A percentile compares a stretch with the other conserved stretches of the same genome.
These are phyloP conservation scores for Amblyornis subalaris DNA, from an alignment of 2,113 vertebrate species.

Conservation along the genomic window DNA sequence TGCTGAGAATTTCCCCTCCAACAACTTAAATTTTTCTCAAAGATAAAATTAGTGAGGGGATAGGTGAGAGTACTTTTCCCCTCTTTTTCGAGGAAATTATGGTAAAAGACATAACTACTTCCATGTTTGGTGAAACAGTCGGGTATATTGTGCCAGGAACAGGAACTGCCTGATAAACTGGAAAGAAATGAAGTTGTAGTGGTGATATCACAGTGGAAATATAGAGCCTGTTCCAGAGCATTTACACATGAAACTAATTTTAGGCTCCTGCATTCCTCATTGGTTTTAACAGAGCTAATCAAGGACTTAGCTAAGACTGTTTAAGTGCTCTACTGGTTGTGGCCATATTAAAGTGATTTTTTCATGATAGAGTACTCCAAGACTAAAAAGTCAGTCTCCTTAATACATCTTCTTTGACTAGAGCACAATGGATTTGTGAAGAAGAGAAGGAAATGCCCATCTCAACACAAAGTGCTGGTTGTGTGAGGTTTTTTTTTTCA, in stretches of 20 bases:
- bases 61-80: background rate
- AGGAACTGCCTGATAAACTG: background rate
- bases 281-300: background rate
- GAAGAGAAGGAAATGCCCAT: background rate
- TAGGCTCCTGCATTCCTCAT: background rate
- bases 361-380: background rate
- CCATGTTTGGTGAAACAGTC: rapidly evolving
- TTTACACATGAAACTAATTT: background rate
- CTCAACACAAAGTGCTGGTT: background rate
- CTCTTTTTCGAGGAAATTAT: background rate
- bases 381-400: background rate
- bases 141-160: background rate
- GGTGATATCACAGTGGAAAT: background rate
- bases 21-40: background rate
- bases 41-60: background rate
- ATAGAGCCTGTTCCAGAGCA: background rate
- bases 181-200: background rate
- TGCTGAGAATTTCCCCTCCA: background rate
- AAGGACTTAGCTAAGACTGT: background rate
- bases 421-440: background rate
- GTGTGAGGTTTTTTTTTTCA: background rate
- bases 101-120: background rate
- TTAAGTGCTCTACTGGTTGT: background rate
- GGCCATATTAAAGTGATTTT: background rate
- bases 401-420: background rate